Conservation (phyloP, 2,113 vertebrate species). For the Axis porcinus region DNA sequence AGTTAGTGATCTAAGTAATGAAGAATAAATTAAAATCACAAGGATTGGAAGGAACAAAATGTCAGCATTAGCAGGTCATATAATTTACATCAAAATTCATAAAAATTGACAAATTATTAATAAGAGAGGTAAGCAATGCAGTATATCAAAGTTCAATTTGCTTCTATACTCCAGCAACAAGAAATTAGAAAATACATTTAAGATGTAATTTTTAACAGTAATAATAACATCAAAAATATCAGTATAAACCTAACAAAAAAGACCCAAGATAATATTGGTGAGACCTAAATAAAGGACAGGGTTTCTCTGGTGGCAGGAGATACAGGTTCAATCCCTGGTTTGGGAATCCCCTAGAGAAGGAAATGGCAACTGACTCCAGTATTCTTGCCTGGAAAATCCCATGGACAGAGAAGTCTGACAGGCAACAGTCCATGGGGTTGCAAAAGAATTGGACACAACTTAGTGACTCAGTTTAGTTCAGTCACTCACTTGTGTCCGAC, state of each 20-base stretch:
- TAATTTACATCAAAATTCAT: not conserved
- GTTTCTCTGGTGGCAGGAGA: not conserved
- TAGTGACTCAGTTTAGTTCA: not conserved
- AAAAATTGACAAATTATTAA: not conserved
- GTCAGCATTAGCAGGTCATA: not conserved
- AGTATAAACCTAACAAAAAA: not conserved
- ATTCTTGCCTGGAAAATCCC: not conserved
- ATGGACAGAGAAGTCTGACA: not conserved
- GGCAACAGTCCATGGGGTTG: not conserved
- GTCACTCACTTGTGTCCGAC: not conserved
- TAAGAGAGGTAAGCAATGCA: not conserved
- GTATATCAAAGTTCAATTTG: not conserved
- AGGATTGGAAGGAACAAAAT: not conserved
- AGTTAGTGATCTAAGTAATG: not conserved
- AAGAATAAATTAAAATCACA: not conserved
- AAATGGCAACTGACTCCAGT: not conserved
- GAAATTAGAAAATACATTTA: constrained; percentile 3
- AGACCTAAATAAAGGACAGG: not conserved
- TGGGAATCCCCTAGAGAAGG: not conserved
- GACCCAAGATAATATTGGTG: not conserved
- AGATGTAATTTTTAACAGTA: not conserved
- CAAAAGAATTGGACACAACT: not conserved
- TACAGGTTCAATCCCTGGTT: not conserved
- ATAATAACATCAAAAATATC: not conserved
- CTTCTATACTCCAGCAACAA: not conserved